Conservation (phyloP, 2,113 vertebrate species). For the Ariopsis seemanni region DNA sequence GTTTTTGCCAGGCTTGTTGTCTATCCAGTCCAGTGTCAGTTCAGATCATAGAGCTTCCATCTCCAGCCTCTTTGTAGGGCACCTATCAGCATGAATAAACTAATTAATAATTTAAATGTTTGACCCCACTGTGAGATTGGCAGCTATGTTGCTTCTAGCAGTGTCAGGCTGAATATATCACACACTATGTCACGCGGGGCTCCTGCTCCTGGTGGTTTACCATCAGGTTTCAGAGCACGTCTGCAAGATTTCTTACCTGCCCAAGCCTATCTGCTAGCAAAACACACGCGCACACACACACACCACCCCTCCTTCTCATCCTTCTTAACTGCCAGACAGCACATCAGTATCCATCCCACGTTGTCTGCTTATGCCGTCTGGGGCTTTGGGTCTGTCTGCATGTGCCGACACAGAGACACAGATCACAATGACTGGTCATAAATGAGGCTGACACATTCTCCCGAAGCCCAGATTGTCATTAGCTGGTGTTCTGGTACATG, state of each 20-base stretch:
- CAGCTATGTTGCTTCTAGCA: constrained; percentile 42
- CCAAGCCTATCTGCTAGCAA: constrained; percentile 8
- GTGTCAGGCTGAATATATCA: constrained; percentile 9
- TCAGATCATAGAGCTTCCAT: constrained; percentile 18
- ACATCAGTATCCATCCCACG: constrained; percentile 68
- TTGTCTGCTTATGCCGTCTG: constrained; percentile 59
- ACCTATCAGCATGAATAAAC: constrained; percentile 53
- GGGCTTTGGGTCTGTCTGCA: constrained; percentile 46
- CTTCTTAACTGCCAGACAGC: constrained; percentile 63
- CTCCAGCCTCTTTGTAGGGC: constrained; percentile 21
- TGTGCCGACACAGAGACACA: constrained; percentile 35
- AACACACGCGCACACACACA: constrained; percentile 20
- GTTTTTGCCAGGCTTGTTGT: constrained; percentile 11
- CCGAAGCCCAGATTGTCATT: constrained; percentile 59
- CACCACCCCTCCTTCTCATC: constrained; percentile 16
- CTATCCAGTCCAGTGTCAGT: constrained; percentile 13
- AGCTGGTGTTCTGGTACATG: constrained; percentile 57
- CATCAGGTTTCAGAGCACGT: constrained; percentile 47
- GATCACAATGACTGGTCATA: constrained; percentile 51
- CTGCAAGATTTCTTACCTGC: constrained; percentile 53
- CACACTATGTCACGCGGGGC: constrained; percentile 23
- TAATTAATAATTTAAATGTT: constrained; percentile 68
- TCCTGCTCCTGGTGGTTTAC: background rate
- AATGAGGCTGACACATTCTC: constrained; percentile 60
- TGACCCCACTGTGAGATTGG: constrained; percentile 60